Evolutionary conservation across 2,113 vertebrate genomes (phyloP).

Genomic region (Nothobranchius kuhntae): DNA sequence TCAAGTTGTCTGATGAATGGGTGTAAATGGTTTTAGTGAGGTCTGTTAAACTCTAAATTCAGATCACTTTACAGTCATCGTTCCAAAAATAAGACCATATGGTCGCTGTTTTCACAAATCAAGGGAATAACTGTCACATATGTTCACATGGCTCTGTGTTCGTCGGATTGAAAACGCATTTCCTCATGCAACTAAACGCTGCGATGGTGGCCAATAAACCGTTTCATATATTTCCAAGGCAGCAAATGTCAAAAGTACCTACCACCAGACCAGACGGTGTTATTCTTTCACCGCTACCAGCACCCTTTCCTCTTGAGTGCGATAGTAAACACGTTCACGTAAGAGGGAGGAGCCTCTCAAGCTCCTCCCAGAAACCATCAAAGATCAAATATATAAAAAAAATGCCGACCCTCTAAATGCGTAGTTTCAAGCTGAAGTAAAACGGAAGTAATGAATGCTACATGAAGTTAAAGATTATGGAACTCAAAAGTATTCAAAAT

Average conservation of each 20-base stretch:
- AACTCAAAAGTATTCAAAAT: no score
- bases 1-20: background rate
- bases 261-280: conserved; percentile 1
- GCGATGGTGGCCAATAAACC: background rate
- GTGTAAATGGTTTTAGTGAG: background rate
- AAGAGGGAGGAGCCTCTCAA: background rate
- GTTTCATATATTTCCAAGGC: background rate
- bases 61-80: no score
- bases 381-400: conserved; percentile 21
- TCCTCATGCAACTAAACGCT: background rate
- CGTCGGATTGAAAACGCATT: no score
- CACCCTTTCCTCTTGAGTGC: background rate
- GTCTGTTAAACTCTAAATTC: background rate
- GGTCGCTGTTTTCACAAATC: conserved; percentile 14
- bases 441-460: no score
- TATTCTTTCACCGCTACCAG: background rate
- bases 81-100: background rate
- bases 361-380: conserved; percentile 20
- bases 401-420: background rate
- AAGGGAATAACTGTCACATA: conserved; percentile 1
- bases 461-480: no score
- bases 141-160: background rate
- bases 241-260: conserved; percentile 33
- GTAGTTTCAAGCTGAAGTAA: no score
- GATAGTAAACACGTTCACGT: conserved; percentile 38